phyloP scores from a whole-genome alignment of 1,140 invertebrate genomes.

The Penaeus indicus region DNA sequence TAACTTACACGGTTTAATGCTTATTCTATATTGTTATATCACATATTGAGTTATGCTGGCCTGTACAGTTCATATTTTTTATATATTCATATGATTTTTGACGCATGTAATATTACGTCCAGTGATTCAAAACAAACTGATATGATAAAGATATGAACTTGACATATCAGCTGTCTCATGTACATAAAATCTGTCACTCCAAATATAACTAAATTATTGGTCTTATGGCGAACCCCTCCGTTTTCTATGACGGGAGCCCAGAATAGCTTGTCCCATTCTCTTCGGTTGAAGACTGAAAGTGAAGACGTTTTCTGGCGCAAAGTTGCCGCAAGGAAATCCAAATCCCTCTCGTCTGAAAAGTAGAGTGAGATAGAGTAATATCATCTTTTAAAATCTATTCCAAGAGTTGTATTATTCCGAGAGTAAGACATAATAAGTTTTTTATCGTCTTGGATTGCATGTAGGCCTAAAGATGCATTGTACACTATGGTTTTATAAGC shows the following conservation, averaged over 20 bases:
- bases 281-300: conserved; percentile 4
- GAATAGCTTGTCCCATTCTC: conserved; percentile 12
- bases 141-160: not conserved
- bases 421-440: no score
- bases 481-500: no score
- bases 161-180: conserved; percentile 7
- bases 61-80: no score
- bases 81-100: not conserved
- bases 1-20: no score
- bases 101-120: not conserved
- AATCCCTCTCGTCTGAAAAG: conserved; percentile 11
- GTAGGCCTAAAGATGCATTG: no score
- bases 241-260: conserved; percentile 23
- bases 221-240: not conserved
- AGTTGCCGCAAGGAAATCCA: not conserved
- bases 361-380: no score
- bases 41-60: no score
- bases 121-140: not conserved
- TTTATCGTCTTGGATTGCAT: no score
- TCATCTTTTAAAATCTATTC: no score
- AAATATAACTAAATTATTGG: not conserved
- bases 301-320: not conserved
- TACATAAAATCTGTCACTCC: not conserved
- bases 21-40: no score
- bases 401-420: no score